A percentile compares a stretch with the other conserved stretches of the same genome.
phyloP scores from a whole-genome alignment of 2,113 vertebrate genomes.

The Odontesthes bonariensis region DNA sequence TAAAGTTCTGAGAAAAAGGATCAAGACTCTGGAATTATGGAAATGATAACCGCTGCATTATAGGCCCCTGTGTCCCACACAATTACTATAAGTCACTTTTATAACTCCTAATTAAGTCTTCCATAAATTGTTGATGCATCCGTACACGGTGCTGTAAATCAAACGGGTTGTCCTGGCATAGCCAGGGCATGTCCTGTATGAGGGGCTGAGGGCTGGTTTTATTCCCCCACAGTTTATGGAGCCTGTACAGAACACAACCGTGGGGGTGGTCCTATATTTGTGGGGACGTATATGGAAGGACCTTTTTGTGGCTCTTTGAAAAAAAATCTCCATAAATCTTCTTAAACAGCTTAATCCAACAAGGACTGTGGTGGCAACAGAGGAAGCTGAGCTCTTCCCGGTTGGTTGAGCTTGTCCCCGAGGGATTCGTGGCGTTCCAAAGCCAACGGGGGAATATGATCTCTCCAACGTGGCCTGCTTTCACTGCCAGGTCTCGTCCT shows the following conservation, averaged over 20 bases:
- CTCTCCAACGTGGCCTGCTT: too few species aligned
- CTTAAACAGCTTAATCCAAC: not conserved
- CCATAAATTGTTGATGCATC: conserved; percentile 72
- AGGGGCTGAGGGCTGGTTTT: conserved; percentile 43
- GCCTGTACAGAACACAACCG: conserved; percentile 59
- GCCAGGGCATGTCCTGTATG: conserved; percentile 37
- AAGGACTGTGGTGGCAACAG: not conserved
- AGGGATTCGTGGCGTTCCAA: not conserved
- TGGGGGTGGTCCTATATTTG: conserved; percentile 32
- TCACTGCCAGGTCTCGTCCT: too few species aligned
- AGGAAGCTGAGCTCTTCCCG: too few species aligned
- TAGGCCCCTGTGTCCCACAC: conserved; percentile 48
- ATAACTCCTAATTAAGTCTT: conserved; percentile 72
- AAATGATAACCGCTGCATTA: conserved; percentile 69
- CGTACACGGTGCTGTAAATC: conserved; percentile 71
- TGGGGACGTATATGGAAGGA: conserved; percentile 25
- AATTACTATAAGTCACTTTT: conserved; percentile 76
- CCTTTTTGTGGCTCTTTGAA: conserved; percentile 5
- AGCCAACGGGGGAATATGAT: too few species aligned
- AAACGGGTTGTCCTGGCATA: conserved; percentile 49
- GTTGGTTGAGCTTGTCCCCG: not conserved
- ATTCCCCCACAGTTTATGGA: conserved; percentile 63
- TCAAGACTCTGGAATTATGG: conserved; percentile 60
- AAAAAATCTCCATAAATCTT: not conserved
- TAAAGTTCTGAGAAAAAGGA: conserved; percentile 49